These are phyloP conservation scores for Ibidorhyncha struthersii DNA, from an alignment of 2,113 vertebrate genomes.

Conservation along the genomic window DNA sequence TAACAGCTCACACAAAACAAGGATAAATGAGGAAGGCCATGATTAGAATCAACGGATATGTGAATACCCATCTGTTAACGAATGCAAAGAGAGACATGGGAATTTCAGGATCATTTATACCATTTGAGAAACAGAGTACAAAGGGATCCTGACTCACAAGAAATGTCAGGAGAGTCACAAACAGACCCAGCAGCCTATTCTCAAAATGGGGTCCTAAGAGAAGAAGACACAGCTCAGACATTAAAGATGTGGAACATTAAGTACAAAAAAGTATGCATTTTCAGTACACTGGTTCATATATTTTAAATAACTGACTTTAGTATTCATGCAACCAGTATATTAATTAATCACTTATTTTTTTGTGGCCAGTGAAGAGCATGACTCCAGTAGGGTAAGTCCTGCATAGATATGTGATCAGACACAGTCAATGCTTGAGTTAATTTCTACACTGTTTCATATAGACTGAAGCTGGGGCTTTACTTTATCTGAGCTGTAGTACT, in stretches of 20 bases:
- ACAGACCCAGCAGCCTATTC: rapidly evolving
- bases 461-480: background rate
- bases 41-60: background rate
- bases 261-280: background rate
- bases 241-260: rapidly evolving
- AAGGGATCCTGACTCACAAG: background rate
- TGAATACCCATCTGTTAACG: background rate
- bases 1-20: background rate
- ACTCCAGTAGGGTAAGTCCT: background rate
- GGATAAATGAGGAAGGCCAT: background rate
- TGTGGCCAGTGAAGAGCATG: background rate
- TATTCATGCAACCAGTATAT: background rate
- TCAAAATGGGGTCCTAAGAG: background rate
- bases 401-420: background rate
- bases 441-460: background rate
- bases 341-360: background rate
- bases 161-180: background rate
- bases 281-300: background rate
- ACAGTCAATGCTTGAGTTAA: background rate
- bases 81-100: background rate
- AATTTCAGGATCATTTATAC: background rate
- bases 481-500: background rate
- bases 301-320: background rate
- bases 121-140: rapidly evolving
- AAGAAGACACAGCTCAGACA: background rate